Percentiles rank a stretch among this genome's conserved stretches.
Evolutionary conservation across 1,140 invertebrate genomes (phyloP).

Genomic region (Drosophila biarmipes): DNA sequence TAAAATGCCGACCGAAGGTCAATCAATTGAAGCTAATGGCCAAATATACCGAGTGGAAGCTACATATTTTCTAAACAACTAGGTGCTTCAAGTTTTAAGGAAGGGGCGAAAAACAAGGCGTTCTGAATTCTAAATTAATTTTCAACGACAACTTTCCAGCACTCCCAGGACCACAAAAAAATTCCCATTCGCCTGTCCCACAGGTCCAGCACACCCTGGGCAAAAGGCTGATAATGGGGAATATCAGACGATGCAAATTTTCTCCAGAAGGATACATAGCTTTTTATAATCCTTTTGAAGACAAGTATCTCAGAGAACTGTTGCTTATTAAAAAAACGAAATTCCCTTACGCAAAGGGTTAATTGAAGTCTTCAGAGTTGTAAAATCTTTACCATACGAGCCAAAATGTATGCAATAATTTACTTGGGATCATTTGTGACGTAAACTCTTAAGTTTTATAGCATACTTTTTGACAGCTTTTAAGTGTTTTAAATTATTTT

Average conservation of each 20-base stretch:
- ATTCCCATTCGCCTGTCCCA: conserved; percentile 33
- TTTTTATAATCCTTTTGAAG: too few species aligned
- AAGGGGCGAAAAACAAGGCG: conserved; percentile 26
- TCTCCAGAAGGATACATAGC: too few species aligned
- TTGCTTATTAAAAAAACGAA: too few species aligned
- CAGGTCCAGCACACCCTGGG: conserved; percentile 16
- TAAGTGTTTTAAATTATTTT: too few species aligned
- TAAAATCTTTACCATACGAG: too few species aligned
- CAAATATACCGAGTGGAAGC: conserved; percentile 24
- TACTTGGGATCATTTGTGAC: too few species aligned
- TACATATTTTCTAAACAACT: conserved; percentile 20
- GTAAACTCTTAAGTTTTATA: not conserved
- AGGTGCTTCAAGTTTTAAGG: conserved; percentile 11
- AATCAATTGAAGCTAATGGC: conserved; percentile 59
- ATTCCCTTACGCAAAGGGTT: too few species aligned
- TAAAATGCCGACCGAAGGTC: conserved; percentile 59
- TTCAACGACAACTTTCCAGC: conserved; percentile 51
- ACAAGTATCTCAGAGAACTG: too few species aligned
- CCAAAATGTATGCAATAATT: too few species aligned
- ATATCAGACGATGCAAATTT: not conserved
- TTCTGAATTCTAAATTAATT: conserved; percentile 71
- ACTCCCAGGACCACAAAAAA: conserved; percentile 37
- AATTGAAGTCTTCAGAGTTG: not conserved
- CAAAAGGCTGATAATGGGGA: not conserved
- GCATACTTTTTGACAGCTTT: not conserved